phyloP scores from a whole-genome alignment of 2,113 vertebrate species.

The Hydropotes inermis region DNA sequence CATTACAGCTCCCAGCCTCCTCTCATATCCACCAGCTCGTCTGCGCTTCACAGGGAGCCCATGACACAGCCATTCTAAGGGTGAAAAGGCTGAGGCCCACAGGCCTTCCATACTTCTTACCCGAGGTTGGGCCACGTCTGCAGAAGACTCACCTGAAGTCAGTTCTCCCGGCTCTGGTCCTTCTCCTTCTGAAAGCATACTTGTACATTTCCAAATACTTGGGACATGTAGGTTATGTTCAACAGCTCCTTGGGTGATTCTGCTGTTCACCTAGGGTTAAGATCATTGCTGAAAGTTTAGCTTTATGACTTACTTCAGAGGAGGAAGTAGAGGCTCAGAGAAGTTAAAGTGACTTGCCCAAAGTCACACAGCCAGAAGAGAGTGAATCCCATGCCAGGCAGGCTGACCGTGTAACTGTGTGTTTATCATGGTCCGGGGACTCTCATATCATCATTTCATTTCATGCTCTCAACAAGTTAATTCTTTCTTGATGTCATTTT shows the following conservation, averaged over 20 bases:
- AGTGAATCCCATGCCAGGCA: too few species aligned
- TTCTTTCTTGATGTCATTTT: not conserved
- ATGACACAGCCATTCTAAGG: not conserved
- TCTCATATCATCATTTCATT: not conserved
- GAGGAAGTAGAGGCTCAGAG: not conserved
- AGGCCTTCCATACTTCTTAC: too few species aligned
- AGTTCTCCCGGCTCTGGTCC: not conserved
- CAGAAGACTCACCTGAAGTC: too few species aligned
- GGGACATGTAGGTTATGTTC: not conserved
- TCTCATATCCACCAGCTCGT: not conserved
- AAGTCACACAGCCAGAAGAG: not conserved
- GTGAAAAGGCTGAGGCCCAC: not conserved
- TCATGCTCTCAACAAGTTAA: not conserved
- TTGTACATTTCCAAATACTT: not conserved
- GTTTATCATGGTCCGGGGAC: not conserved
- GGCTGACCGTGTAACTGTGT: too few species aligned
- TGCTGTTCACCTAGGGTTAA: not conserved
- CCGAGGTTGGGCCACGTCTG: too few species aligned
- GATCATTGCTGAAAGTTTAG: not conserved
- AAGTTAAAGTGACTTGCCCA: not conserved
- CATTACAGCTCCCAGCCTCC: not conserved
- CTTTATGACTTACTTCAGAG: not conserved
- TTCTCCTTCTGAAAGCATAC: not conserved
- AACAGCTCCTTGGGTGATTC: not conserved
- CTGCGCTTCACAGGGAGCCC: not conserved